These are phyloP conservation scores for Crypturellus undulatus DNA, from an alignment of 2,113 vertebrate species.

Conservation along the genomic window DNA sequence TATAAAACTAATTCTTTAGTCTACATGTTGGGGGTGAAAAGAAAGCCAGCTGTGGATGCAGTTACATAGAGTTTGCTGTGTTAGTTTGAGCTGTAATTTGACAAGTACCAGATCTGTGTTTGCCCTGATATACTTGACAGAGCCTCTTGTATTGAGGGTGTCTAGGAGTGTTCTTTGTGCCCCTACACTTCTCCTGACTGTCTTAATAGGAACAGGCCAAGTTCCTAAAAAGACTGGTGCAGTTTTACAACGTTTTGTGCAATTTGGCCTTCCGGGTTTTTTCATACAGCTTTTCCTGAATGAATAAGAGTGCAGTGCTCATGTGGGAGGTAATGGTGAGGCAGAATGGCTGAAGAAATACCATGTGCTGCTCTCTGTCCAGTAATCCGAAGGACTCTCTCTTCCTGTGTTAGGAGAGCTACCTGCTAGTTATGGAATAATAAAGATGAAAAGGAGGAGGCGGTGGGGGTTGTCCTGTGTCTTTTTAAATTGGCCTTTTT, in stretches of 20 bases:
- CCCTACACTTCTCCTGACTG: background rate
- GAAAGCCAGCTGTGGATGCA: background rate
- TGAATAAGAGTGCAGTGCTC: background rate
- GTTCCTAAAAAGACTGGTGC: background rate
- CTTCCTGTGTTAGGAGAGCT: background rate
- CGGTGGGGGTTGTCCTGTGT: accelerated
- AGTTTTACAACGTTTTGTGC: background rate
- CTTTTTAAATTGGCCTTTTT: background rate
- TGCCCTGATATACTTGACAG: background rate
- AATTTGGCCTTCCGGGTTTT: background rate
- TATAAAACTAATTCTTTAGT: background rate
- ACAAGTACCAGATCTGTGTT: background rate
- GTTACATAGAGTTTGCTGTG: background rate
- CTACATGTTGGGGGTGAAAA: background rate
- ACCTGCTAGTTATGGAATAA: background rate
- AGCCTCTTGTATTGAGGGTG: background rate
- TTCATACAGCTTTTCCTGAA: background rate
- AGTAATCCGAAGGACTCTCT: background rate
- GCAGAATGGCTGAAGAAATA: background rate
- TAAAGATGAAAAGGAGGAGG: background rate
- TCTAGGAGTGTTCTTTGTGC: background rate
- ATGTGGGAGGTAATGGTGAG: background rate
- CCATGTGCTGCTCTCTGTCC: background rate
- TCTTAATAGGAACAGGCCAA: background rate
- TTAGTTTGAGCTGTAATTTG: background rate